A percentile compares a stretch with the other conserved stretches of the same genome.
Evolutionary conservation across 2,888 invertebrate genomes (phyloP).

Genomic region (Labia minor): DNA sequence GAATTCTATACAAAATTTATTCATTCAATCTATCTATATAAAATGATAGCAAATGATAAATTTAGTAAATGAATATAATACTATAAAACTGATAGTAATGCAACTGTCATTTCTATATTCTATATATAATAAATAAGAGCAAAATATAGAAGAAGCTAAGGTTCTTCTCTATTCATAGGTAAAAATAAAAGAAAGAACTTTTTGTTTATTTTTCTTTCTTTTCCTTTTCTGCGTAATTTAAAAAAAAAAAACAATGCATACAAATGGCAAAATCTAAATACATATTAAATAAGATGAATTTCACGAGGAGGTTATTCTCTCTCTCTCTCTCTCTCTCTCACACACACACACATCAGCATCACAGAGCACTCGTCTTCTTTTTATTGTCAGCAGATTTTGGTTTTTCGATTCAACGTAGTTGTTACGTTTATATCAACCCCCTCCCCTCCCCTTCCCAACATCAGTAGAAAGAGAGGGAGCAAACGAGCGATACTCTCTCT

Average conservation of each 20-base stretch:
- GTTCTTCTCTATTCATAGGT: background rate
- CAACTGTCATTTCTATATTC: no score
- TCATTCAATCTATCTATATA: no score
- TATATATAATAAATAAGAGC: no score
- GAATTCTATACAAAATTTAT: no score
- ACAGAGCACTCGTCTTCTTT: background rate
- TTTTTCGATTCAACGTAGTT: background rate
- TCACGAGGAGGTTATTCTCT: background rate
- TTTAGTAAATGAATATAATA: no score
- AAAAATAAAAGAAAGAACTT: no score
- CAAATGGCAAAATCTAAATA: conserved; percentile 1
- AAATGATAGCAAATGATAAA: no score
- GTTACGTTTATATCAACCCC: background rate
- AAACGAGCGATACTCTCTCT: background rate
- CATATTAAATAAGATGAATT: conserved; percentile 13
- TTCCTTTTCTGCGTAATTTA: background rate
- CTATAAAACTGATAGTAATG: no score
- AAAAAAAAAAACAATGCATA: conserved; percentile 8
- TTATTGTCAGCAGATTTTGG: conserved; percentile 13
- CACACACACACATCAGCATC: background rate
- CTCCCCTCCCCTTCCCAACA: background rate
- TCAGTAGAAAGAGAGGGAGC: background rate
- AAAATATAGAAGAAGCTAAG: no score
- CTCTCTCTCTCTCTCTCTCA: background rate
- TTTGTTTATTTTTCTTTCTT: background rate